Conservation (phyloP, 1,140 invertebrate species). For the Nylanderia fulva region DNA sequence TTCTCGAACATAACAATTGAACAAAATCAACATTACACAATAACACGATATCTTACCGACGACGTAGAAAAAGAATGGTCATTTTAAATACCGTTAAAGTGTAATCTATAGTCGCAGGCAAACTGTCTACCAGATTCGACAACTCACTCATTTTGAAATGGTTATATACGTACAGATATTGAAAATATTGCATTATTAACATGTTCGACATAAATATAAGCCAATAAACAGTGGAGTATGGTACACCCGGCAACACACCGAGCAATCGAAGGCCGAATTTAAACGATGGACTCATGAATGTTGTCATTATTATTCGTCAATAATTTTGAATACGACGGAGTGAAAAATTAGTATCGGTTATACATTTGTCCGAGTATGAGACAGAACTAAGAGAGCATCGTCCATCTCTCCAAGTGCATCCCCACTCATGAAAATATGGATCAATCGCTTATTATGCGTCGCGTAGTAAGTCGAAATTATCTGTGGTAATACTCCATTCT, state of each 20-base stretch:
- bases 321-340: neutral
- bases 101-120: neutral
- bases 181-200: slow-evolving; percentile 18
- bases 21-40: neutral
- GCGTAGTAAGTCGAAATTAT: neutral
- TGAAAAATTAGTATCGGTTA: neutral
- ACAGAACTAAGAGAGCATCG: neutral
- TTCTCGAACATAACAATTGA: neutral
- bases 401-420: neutral
- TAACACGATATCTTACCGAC: slow-evolving; percentile 10
- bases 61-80: slow-evolving; percentile 7
- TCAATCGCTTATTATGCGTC: slow-evolving; percentile 32
- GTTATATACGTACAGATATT: slow-evolving; percentile 20
- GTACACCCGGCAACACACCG: slow-evolving; percentile 6
- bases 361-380: neutral
- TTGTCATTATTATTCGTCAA: slow-evolving; percentile 3
- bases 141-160: slow-evolving; percentile 9
- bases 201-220: neutral
- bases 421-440: slow-evolving; percentile 1
- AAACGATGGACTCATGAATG: neutral
- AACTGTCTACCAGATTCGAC: slow-evolving; percentile 17
- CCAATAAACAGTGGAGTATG: neutral
- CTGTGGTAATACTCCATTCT: neutral
- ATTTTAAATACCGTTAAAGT: slow-evolving; percentile 27
- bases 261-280: slow-evolving; percentile 13